Base-by-base conservation (phyloP, 2,113 vertebrate species). In the Sinocyclocheilus grahami region DNA sequence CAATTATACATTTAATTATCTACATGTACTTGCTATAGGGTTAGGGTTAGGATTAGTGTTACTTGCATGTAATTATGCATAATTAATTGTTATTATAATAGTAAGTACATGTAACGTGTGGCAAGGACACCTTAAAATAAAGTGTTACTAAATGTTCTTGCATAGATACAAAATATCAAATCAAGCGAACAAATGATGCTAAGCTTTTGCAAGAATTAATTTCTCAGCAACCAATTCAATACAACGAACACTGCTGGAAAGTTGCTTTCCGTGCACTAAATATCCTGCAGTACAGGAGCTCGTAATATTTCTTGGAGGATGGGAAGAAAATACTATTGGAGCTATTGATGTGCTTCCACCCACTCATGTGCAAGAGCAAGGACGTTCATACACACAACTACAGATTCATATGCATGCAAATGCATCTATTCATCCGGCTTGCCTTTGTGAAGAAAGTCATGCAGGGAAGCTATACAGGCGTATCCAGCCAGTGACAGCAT, bases 271-370 rank as follows among this genome's bases (percentile, higher is more conserved):
- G 1, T 5, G 7, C 30, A 33, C 16, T 33, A 14, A 69, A 37
- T 69, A 37, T 37, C 65, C 30, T 33, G 14, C 30, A 18, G 27
- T 33, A 69, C 65, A 69, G 27, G 65, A 69, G 27, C 65, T 30
- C 13, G 27, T 67, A 67, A 67, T 67, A 27, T 69, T 16, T 69
- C 27, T 18, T 33, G 27, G 65, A 69, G 14, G 65, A 18, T 33
- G 27, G 87, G 82, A 78, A 1, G 0, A 88, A 90, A 86, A 74
- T 85, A 67, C 72, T 84, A 78, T 9, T 3, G 1, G 69, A 63
- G 86, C 85, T 86, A 86, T 89, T 92, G 90, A 92, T 89, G 89
- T 79, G 90, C 88, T 88, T 74, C 87, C 83, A 20, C 89, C 90
- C 90, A 90, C 88, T 90, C 78, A 37, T 72, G 69, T 72, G 24